Evolutionary conservation across 1,140 invertebrate genomes (phyloP).

Genomic region (Drosophila ficusphila): DNA sequence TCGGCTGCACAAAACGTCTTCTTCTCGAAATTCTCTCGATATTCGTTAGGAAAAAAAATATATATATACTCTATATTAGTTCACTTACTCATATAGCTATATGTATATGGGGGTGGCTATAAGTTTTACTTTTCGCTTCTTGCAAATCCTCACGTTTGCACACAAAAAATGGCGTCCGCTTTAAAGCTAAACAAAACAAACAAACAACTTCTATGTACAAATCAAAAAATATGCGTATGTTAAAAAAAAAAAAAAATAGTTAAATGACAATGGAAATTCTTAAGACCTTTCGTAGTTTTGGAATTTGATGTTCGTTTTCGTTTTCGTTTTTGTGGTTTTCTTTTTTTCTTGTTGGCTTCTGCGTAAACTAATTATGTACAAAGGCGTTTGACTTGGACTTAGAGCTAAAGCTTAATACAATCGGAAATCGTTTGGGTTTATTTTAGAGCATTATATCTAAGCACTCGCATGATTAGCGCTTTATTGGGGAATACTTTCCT

Average conservation of each 20-base stretch:
- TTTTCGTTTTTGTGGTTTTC: too few relatives aligned
- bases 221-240: conserved; percentile 16
- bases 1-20: conserved; percentile 24
- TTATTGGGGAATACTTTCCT: conserved; percentile 26
- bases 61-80: too few relatives aligned
- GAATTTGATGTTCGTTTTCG: conserved; percentile 1
- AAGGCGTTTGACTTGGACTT: conserved; percentile 54
- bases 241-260: conserved; percentile 2
- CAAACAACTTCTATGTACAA: conserved; percentile 34
- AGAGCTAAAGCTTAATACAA: conserved; percentile 28
- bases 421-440: background rate
- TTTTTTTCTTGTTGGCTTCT: conserved; percentile 9
- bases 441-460: conserved; percentile 27
- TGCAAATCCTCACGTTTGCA: conserved; percentile 37
- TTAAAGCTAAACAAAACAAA: conserved; percentile 60
- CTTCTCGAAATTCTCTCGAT: background rate
- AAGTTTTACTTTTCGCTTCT: conserved; percentile 50
- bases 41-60: conserved; percentile 23
- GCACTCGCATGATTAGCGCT: conserved; percentile 21
- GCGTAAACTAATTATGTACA: conserved; percentile 49
- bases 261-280: background rate
- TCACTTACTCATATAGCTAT: conserved; percentile 12
- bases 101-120: conserved; percentile 8
- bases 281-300: conserved; percentile 10
- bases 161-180: conserved; percentile 61